A percentile compares a stretch with the other conserved stretches of the same genome.
Conservation (phyloP, 2,113 vertebrate species). For the Canis aureus region DNA sequence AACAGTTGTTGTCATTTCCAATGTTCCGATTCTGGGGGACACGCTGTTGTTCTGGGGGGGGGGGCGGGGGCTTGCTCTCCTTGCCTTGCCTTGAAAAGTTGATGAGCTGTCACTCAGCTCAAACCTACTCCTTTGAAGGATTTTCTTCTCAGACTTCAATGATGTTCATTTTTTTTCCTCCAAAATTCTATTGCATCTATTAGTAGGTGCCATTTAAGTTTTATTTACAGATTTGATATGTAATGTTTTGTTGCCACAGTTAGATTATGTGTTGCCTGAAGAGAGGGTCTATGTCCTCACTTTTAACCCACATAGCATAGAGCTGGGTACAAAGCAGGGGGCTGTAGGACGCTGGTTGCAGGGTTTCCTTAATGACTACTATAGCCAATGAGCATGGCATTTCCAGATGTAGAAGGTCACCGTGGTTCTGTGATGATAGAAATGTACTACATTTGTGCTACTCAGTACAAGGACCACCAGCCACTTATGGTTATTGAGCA, state of each 20-base stretch:
- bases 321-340: neutral
- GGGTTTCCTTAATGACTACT: neutral
- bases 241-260: neutral
- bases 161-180: neutral
- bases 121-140: neutral
- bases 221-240: neutral
- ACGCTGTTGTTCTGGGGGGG: rapidly evolving
- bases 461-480: neutral
- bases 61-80: neutral
- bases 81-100: neutral
- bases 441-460: no score
- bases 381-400: neutral
- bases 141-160: neutral
- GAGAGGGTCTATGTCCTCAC: neutral
- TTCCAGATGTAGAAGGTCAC: neutral
- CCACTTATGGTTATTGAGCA: no score
- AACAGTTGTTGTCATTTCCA: neutral
- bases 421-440: neutral
- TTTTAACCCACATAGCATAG: neutral
- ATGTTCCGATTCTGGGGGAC: neutral
- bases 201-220: neutral
- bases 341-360: no score
- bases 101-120: neutral
- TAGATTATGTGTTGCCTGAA: neutral
- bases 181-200: neutral